A percentile compares a stretch with the other conserved stretches of the same genome.
These are phyloP conservation scores for Crocidura indochinensis DNA, from an alignment of 2,797 vertebrate genomes.

Conservation along the genomic window DNA sequence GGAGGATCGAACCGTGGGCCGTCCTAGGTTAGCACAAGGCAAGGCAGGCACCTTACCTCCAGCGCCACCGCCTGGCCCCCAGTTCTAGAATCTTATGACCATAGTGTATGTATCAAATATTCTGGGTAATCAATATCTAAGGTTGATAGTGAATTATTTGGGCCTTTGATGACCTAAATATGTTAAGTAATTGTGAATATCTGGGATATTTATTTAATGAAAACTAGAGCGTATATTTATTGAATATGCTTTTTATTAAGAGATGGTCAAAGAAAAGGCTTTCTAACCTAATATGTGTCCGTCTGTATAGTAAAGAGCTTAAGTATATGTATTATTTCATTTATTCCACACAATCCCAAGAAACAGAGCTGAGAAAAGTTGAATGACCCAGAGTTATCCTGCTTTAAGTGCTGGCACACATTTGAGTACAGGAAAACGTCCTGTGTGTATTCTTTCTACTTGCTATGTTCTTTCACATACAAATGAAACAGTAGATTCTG, in stretches of 20 bases:
- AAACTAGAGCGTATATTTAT: conserved; percentile 41
- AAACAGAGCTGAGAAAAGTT: conserved; percentile 53
- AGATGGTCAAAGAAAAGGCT: conserved; percentile 22
- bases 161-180: conserved; percentile 30
- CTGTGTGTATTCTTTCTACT: conserved; percentile 13
- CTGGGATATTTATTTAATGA: conserved; percentile 32
- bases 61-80: too few relatives aligned
- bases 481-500: conserved; percentile 42
- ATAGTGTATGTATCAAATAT: conserved; percentile 48
- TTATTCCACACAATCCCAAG: conserved; percentile 12
- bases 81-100: conserved; percentile 22
- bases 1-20: too few relatives aligned
- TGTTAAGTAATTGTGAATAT: conserved; percentile 45
- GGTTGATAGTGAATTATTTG: conserved; percentile 9
- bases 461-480: conserved; percentile 45
- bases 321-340: not conserved
- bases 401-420: conserved; percentile 4
- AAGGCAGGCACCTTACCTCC: too few relatives aligned
- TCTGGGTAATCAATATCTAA: conserved; percentile 22
- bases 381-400: not conserved
- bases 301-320: conserved; percentile 1
- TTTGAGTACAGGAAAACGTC: conserved; percentile 20
- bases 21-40: too few relatives aligned
- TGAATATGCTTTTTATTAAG: conserved; percentile 58
- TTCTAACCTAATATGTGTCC: conserved; percentile 25